Base-by-base conservation (phyloP, 1,140 invertebrate species). In the Galleria mellonella region DNA sequence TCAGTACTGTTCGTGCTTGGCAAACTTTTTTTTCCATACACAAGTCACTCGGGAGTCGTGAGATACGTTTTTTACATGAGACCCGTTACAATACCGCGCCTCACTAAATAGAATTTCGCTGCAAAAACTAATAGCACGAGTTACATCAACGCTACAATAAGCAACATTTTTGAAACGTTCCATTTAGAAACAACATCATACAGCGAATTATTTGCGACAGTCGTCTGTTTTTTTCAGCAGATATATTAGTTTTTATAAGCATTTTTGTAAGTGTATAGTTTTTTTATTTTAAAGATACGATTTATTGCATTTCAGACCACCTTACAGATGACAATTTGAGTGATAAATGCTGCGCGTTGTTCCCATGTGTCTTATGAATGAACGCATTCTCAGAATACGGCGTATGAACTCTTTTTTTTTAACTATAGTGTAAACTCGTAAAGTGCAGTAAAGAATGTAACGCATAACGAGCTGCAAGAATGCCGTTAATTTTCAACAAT, bases 221-320 rank as follows among this genome's bases (percentile, higher is more conserved):
- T 15, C 14, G 9, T 37, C 13, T 15, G n/a, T n/a, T 59, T 59
- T n/a, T 57, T 67, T 64, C 57, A 58, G 47, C 62, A 46, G 51
- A 56, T 61, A 49, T 67, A 6, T 23, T 6, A 2, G 17, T 23
- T 23, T 23, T 23, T 23, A 23, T 23, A 23, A 23, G 17, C 17
- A 6, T 23, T 23, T 23, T 52, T 59, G 55, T 72, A 73, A 73
- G 67, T 75, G 68, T 59, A 15, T 71, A 23, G 53, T 65, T 70
- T 65, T 53, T 51, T 44, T 32, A 38, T 37, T 31, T 35, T n/a
- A 39, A 47, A 60, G 59, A 52, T 43, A 63, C n/a, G 62, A 72
- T 75, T 72, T 69, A 67, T 69, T 59, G 51, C 49, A 36, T 70
- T 73, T 70, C 68, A 55, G 67, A 73, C 67, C 72, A 72, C 67